Conservation (phyloP, 2,888 invertebrate species). For the Chouioia cunea region DNA sequence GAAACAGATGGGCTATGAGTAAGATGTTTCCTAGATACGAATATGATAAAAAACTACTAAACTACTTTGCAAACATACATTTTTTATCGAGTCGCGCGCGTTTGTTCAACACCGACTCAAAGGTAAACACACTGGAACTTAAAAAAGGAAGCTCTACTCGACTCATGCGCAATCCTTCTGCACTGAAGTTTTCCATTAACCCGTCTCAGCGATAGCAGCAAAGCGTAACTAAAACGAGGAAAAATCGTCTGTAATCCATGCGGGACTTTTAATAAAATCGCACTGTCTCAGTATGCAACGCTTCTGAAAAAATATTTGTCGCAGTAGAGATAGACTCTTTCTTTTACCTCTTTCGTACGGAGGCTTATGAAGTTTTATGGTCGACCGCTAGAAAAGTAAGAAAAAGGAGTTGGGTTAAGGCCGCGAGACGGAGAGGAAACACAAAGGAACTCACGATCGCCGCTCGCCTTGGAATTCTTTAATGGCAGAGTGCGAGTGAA, state of each 20-base stretch:
- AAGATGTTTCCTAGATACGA: no score
- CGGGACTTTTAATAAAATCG: conserved; percentile 35
- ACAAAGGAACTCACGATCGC: neutral
- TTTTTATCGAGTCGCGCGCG: no score
- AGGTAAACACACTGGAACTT: no score
- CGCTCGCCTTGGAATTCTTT: conserved; percentile 29
- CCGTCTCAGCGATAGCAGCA: no score
- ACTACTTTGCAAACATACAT: no score
- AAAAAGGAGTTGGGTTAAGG: conserved; percentile 31
- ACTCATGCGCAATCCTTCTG: no score
- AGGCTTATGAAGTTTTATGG: conserved; percentile 46
- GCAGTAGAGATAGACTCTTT: neutral
- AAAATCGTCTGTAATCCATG: conserved; percentile 25
- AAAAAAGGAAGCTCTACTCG: no score
- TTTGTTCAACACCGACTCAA: no score
- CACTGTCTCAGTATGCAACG: neutral
- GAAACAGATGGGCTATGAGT: no score
- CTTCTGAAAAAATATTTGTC: conserved; percentile 35
- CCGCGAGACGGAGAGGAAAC: neutral
- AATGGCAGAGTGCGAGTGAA: conserved; percentile 10
- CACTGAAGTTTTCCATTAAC: conserved; percentile 28
- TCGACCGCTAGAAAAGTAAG: conserved; percentile 28
- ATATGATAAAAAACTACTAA: no score
- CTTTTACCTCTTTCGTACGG: conserved; percentile 4
- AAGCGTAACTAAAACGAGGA: conserved; percentile 23